Evolutionary conservation across 2,888 invertebrate species (phyloP).

Genomic region (Drosophila peninsularis): DNA sequence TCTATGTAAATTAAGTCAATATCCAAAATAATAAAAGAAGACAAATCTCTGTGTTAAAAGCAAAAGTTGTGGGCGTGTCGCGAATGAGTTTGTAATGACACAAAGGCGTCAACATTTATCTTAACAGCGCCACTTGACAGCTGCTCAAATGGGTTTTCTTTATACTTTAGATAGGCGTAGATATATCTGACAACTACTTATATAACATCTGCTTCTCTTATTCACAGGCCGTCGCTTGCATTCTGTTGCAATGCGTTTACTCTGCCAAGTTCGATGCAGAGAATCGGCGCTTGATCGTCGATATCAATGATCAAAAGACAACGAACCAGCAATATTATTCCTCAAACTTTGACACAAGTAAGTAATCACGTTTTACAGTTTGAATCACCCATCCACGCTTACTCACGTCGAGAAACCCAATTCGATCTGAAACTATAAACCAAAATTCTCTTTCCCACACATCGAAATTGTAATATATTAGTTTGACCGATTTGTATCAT

Average conservation of each 20-base stretch:
- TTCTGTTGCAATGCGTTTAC: slow-evolving; percentile 83
- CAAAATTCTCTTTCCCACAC: slow-evolving; percentile 35
- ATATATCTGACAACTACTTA: not conserved
- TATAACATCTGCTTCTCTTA: slow-evolving; percentile 11
- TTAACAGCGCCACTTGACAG: slow-evolving; percentile 19
- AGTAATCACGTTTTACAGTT: slow-evolving; percentile 83
- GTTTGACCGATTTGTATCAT: slow-evolving; percentile 52
- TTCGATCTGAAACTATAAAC: slow-evolving; percentile 14
- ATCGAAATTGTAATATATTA: slow-evolving; percentile 60
- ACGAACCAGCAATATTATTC: slow-evolving; percentile 91
- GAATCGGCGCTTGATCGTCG: slow-evolving; percentile 88
- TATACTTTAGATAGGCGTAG: not conserved
- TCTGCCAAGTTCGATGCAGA: slow-evolving; percentile 82
- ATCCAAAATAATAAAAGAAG: slow-evolving; percentile 18
- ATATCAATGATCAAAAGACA: slow-evolving; percentile 89
- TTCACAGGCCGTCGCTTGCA: slow-evolving; percentile 85
- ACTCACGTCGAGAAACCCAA: slow-evolving; percentile 26
- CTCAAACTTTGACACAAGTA: slow-evolving; percentile 91
- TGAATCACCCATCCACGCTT: slow-evolving; percentile 46
- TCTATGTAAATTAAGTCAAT: slow-evolving; percentile 53
- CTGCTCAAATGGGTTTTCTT: not conserved
- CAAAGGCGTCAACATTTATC: slow-evolving; percentile 30
- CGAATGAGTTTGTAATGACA: slow-evolving; percentile 19
- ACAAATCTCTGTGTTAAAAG: slow-evolving; percentile 13
- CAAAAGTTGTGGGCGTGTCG: slow-evolving; percentile 50